phyloP scores from a whole-genome alignment of 2,797 vertebrate species.

The Pseudopleuronectes americanus region DNA sequence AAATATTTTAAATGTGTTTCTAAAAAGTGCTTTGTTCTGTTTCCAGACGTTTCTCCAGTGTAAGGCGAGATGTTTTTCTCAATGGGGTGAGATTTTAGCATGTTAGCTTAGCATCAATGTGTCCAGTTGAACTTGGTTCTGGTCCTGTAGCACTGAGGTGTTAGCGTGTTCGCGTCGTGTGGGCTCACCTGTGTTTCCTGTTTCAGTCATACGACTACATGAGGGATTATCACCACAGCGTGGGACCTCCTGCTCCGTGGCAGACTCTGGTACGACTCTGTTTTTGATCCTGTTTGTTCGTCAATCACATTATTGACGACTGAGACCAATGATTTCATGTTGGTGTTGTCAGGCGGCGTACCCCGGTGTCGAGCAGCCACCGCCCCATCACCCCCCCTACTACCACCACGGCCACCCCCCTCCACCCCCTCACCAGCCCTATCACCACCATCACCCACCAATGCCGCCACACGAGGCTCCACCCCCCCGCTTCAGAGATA shows the following conservation, averaged over 20 bases:
- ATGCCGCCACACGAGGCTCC: conserved; percentile 87
- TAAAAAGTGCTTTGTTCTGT: neutral
- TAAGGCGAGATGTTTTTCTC: conserved; percentile 96
- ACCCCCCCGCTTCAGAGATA: conserved; percentile 91
- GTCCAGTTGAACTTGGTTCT: neutral
- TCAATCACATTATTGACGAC: neutral
- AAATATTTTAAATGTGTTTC: neutral
- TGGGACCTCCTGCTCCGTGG: conserved; percentile 96
- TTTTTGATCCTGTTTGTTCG: neutral
- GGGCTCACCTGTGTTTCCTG: conserved; percentile 48
- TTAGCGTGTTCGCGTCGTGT: neutral
- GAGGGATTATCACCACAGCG: conserved; percentile 95
- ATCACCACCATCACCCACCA: conserved; percentile 86
- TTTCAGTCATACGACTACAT: conserved; percentile 98
- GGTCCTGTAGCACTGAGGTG: neutral
- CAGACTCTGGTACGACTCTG: conserved; percentile 91
- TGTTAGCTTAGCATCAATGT: neutral
- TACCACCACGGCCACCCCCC: conserved; percentile 90
- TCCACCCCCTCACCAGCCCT: conserved; percentile 92
- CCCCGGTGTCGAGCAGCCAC: conserved; percentile 92
- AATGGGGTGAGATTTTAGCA: conserved; percentile 92
- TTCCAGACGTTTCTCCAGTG: conserved; percentile 92
- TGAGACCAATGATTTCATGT: neutral
- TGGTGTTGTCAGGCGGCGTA: conserved; percentile 86
- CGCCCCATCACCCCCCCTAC: conserved; percentile 90